phyloP scores from a whole-genome alignment of 2,113 vertebrate species.

The Eulacestoma nigropectus region DNA sequence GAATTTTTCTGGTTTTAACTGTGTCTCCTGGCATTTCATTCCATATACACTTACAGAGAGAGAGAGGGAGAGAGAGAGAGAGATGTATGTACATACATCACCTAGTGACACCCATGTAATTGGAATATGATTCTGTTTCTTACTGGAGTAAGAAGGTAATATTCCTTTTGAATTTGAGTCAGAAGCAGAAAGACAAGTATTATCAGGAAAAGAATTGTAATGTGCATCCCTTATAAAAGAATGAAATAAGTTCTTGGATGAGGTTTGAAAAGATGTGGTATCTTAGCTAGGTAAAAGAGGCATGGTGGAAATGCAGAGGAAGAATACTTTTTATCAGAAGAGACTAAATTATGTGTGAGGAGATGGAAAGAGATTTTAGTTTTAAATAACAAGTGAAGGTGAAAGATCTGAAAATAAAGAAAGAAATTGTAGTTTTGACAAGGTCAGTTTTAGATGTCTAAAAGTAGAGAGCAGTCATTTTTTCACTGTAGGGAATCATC shows the following conservation, averaged over 20 bases:
- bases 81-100: not conserved
- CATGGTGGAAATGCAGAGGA: not conserved
- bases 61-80: fast-evolving
- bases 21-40: not conserved
- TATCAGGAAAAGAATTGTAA: not conserved
- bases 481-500: not conserved
- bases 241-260: not conserved
- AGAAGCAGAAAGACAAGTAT: not conserved
- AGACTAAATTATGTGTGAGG: not conserved
- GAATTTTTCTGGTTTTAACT: not conserved
- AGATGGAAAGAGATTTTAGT: not conserved
- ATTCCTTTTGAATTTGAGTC: not conserved
- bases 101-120: not conserved
- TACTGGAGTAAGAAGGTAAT: not conserved
- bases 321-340: not conserved
- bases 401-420: not conserved
- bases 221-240: not conserved
- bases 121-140: not conserved
- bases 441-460: not conserved
- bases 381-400: not conserved
- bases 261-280: not conserved
- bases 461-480: not conserved
- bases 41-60: not conserved
- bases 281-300: not conserved
- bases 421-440: not conserved